Evolutionary conservation across 2,888 invertebrate species (phyloP), one percentile per base, ranked within the genome.

Genomic region (Pseudococcus jackbeardsleyi): DNA sequence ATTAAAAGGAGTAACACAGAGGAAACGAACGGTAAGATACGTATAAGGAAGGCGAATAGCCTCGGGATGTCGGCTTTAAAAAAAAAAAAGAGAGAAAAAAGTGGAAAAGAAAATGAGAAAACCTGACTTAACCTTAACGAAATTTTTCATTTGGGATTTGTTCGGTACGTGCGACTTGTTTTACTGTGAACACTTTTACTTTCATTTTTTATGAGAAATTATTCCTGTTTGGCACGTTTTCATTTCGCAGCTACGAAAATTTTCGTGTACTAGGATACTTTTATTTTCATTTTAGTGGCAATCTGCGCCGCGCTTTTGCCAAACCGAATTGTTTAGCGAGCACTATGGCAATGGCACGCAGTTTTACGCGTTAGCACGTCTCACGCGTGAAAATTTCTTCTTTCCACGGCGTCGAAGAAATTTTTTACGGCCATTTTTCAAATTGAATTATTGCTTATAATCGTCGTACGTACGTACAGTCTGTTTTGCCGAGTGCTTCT

Each of bases 211-310:
- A 77, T 77, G 77, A 77, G 39, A 39, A 77, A 77, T 77, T 77
- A 77, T 77, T 77, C 77, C 77, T 77, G 77, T 77, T 77, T 77
- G 77, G 77, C 77, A 77, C 77, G 77, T 77, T 77, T 77, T 77
- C 77, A 77, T 77, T 77, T 77, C 77, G 77, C 77, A 77, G 33
- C 26, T 77, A 77, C 77, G 77, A 77, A 77, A 77, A 77, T 77
- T 77, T 77, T 39, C 77, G 9, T 77, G 77, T 77, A 77, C 77
- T 77, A 77, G 77, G 77, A 77, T 77, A 77, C 39, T 77, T 77
- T 77, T 77, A 77, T 77, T 77, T 77, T 77, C 77, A 77, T 77
- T 77, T 77, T 77, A 77, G 77, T 77, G 77, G 77, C 77, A 77
- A 77, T 77, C 77, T 77, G 77, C 77, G 77, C 39, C 77, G 77